These are phyloP conservation scores for Emys orbicularis DNA, from an alignment of 2,797 vertebrate genomes.

Conservation along the genomic window DNA sequence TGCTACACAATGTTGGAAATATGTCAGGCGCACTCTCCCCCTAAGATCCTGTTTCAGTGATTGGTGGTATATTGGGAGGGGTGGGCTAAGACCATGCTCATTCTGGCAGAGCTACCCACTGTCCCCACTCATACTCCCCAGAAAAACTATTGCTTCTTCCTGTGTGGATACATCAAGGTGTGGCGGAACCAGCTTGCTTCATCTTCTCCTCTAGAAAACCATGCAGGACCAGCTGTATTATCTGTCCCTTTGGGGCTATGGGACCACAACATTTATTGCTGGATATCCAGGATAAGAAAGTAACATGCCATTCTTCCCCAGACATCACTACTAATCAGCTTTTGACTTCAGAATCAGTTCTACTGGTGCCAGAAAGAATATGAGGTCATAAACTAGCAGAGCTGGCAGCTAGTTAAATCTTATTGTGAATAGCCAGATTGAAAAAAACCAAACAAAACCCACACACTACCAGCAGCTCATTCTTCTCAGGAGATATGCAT, in stretches of 20 bases:
- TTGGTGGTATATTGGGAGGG: background rate
- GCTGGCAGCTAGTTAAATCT: background rate
- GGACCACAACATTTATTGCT: background rate
- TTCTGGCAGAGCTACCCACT: background rate
- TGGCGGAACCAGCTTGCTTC: background rate
- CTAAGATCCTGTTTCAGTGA: background rate
- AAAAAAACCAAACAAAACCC: background rate
- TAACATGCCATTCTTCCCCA: background rate
- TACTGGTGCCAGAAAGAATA: background rate
- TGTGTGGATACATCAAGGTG: background rate
- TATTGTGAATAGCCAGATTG: background rate
- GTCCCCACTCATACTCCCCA: background rate
- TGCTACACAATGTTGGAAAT: background rate
- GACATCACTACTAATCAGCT: background rate
- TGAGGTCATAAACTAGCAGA: background rate
- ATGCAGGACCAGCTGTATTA: background rate
- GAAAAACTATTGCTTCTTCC: background rate
- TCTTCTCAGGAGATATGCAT: background rate
- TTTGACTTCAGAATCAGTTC: rapidly evolving
- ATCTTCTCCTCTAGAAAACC: background rate
- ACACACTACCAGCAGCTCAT: background rate
- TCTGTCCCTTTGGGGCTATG: background rate
- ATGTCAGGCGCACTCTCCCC: no score
- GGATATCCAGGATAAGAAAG: background rate
- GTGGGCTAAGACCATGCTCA: background rate